Evolutionary conservation across 2,113 vertebrate genomes (phyloP).

Genomic region (Erythrocebus patas): DNA sequence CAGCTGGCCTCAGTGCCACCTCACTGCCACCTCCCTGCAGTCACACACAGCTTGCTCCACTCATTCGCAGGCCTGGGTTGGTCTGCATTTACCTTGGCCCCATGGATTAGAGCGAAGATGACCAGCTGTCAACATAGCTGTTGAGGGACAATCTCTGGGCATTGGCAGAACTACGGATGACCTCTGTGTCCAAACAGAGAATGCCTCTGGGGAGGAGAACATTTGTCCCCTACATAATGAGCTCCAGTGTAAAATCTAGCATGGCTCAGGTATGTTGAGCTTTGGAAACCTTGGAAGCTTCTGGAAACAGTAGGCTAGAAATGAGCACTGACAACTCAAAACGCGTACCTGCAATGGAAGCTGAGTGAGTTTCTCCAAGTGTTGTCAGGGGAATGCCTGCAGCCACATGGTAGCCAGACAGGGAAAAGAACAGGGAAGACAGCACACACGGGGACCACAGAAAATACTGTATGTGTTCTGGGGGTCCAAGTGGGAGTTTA

Average conservation of each 20-base stretch:
- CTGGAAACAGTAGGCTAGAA: background rate
- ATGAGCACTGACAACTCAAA: background rate
- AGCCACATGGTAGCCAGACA: background rate
- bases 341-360: background rate
- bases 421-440: background rate
- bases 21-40: background rate
- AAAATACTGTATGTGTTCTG: background rate
- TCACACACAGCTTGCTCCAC: background rate
- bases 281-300: background rate
- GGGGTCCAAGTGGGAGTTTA: background rate
- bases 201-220: no score
- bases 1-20: background rate
- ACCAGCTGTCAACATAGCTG: background rate
- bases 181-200: background rate
- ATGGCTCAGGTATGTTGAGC: accelerated
- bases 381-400: accelerated
- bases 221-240: accelerated
- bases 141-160: background rate
- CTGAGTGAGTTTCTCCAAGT: background rate
- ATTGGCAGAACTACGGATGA: background rate
- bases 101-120: background rate
- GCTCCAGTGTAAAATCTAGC: accelerated
- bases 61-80: background rate
- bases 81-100: background rate
- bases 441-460: accelerated